These are phyloP conservation scores for Nymphalis c-album DNA, from an alignment of 2,888 invertebrate genomes.

Conservation along the genomic window DNA sequence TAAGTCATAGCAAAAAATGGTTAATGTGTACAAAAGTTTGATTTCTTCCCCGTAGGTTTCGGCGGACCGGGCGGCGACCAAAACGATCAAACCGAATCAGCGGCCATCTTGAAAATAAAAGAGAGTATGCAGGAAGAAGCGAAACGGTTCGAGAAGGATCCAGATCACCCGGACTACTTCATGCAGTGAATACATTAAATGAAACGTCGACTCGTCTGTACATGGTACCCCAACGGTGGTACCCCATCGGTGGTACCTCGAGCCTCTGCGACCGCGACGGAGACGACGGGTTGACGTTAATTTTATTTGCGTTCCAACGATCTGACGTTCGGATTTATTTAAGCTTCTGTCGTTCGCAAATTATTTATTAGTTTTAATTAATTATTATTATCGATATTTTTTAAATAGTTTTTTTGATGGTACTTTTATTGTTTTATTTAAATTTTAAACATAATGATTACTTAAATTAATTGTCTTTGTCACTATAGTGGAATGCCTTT, in stretches of 20 bases:
- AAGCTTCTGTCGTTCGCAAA: conserved; percentile 31
- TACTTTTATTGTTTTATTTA: conserved; percentile 22
- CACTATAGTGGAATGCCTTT: too few species aligned
- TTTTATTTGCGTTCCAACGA: conserved; percentile 53
- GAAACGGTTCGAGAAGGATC: conserved; percentile 98
- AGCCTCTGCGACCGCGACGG: too few species aligned
- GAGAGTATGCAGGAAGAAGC: conserved; percentile 99
- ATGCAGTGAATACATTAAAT: conserved; percentile 88
- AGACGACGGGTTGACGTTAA: conserved; percentile 53
- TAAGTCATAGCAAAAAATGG: conserved; percentile 29
- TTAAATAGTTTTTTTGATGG: conserved; percentile 29
- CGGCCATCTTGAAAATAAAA: conserved; percentile 99
- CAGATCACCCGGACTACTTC: conserved; percentile 97
- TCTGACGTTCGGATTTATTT: conserved; percentile 51
- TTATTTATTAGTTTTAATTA: conserved; percentile 36
- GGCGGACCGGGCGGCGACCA: conserved; percentile 79
- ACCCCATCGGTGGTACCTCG: too few species aligned
- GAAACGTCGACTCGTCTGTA: conserved; percentile 8
- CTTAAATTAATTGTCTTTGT: too few species aligned
- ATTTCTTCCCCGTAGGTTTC: conserved; percentile 60
- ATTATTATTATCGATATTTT: conserved; percentile 24
- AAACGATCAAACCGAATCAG: conserved; percentile 97
- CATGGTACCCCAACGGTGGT: not conserved
- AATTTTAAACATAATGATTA: not conserved
- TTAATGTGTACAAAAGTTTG: conserved; percentile 43